Evolutionary conservation across 37 sponge, comb jelly and placozoan genomes (phyloP), one percentile per base, ranked within the genome.

Genomic region (Eunapius fragilis): DNA sequence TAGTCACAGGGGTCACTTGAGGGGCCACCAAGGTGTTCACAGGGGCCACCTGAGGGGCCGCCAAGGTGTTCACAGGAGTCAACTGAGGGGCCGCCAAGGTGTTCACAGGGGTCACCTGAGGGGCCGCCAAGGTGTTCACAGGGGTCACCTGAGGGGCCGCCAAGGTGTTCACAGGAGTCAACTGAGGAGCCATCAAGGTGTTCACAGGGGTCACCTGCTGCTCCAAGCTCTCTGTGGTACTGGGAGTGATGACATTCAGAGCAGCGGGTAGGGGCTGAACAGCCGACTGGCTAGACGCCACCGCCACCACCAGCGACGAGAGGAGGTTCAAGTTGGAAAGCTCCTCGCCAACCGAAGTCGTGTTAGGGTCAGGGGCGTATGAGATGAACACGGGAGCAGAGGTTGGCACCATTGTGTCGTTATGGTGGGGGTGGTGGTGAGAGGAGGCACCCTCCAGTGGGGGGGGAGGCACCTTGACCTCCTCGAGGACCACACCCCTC

Each of bases 321-420:
- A 91, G 81, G 30, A 91, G 87, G 69, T 91, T 86, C 30, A 91
- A 87, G 38, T 91, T 91, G 25, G 91, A 86, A 10, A 91, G 71
- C 37, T 91, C 91, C 0, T 86, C 91, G 2, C 24, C 32, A 26
- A 22, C 76, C 0, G 48, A 37, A 12, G 70, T 37, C 13, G 37
- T 6, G 28, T 17, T 41, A 1, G 45, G 67, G 19, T 25, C 25
- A 19, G 75, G n/a, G n/a, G 68, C 0, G 10, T 79, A 73, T 38
- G 36, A 23, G 14, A 69, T 11, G 14, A 58, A 58, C 58, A 58
- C 17, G 22, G 58, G 58, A 17, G 14, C 58, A 58, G 58, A 12
- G 14, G 58, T 0, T 19, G 58, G 14, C 14, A 19, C 14, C 22
- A 2, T 4, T 19, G 58, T 58, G 58, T 17, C 58, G 19, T 17